These are phyloP conservation scores for Teleopsis dalmanni DNA, from an alignment of 1,140 invertebrate species.

Conservation along the genomic window DNA sequence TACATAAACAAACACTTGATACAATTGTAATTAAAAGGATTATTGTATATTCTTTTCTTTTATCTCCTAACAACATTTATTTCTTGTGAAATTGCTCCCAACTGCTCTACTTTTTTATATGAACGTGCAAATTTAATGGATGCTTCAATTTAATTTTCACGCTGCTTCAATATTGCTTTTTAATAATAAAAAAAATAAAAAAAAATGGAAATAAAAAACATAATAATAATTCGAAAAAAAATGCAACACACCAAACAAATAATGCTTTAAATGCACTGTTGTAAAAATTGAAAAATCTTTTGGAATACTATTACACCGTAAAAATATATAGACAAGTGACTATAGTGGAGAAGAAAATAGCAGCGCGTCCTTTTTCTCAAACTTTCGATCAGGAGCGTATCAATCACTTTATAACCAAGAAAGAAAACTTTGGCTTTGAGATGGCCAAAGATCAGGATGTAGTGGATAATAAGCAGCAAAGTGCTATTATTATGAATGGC, in stretches of 20 bases:
- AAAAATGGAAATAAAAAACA: background rate
- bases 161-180: too few species aligned
- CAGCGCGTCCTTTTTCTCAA: conserved; percentile 65
- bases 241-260: conserved; percentile 1
- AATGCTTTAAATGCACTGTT: background rate
- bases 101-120: too few species aligned
- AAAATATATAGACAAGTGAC: conserved; percentile 29
- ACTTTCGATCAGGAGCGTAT: conserved; percentile 60
- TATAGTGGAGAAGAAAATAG: conserved; percentile 31
- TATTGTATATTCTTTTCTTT: too few species aligned
- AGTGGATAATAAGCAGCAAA: conserved; percentile 20
- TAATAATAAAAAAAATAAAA: background rate
- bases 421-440: conserved; percentile 41
- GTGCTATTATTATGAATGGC: conserved; percentile 32
- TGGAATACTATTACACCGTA: background rate
- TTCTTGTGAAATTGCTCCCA: too few species aligned
- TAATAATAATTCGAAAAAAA: background rate
- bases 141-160: too few species aligned
- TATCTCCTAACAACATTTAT: too few species aligned
- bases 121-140: too few species aligned
- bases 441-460: conserved; percentile 28
- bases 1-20: too few species aligned
- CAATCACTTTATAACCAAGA: conserved; percentile 40
- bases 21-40: too few species aligned
- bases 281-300: background rate